Conservation (phyloP, 2,113 vertebrate genomes). For the Patagioenas fasciata region DNA sequence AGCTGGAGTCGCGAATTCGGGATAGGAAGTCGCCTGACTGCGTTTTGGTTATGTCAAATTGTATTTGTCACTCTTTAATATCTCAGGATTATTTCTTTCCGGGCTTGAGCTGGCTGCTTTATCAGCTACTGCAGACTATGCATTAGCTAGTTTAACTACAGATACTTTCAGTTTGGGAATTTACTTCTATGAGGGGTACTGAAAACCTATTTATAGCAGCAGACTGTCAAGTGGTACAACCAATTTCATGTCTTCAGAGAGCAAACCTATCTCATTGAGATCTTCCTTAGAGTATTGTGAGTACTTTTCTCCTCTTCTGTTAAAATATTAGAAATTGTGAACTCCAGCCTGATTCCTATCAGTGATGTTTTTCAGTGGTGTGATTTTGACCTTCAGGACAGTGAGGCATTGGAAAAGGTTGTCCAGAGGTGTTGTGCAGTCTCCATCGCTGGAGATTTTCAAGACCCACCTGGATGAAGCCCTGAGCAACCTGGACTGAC, state of each 20-base stretch:
- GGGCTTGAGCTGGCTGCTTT: neutral
- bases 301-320: neutral
- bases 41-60: neutral
- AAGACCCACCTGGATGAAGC: neutral
- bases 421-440: neutral
- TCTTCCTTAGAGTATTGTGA: neutral
- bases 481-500: neutral
- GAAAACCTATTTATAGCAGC: neutral
- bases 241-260: neutral
- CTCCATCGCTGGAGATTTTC: neutral
- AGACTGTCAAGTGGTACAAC: neutral
- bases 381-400: neutral
- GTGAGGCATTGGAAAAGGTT: neutral
- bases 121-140: neutral
- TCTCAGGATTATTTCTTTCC: neutral
- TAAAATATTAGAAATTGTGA: neutral
- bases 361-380: neutral
- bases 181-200: neutral
- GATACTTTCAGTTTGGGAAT: neutral
- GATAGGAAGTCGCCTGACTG: neutral
- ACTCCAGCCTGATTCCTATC: rapidly evolving
- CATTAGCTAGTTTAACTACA: neutral
- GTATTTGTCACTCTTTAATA: neutral
- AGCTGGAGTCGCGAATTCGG: neutral
- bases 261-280: neutral